Conservation (phyloP, 2,113 vertebrate genomes). For the Mandrillus leucophaeus region DNA sequence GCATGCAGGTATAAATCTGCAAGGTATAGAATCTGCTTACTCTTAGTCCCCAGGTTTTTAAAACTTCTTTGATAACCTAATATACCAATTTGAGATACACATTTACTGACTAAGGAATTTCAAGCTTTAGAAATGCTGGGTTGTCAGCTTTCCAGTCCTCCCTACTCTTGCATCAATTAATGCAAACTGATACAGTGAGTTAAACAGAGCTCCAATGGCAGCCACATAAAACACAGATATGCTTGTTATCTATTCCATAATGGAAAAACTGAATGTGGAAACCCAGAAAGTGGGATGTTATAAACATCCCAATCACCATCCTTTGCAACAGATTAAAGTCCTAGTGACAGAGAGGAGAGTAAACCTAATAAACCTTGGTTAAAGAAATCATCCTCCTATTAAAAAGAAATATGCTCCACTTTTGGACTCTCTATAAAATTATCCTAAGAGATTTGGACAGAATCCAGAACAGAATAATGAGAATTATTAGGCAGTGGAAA, state of each 20-base stretch:
- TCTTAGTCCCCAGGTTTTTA: slow-evolving; percentile 7
- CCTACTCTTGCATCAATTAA: slow-evolving; percentile 56
- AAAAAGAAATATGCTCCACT: slow-evolving; percentile 8
- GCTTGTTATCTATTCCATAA: not conserved
- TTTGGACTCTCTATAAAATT: not conserved
- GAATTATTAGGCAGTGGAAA: slow-evolving; percentile 39
- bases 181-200: slow-evolving; percentile 16
- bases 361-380: not conserved
- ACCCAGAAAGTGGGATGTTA: not conserved
- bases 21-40: slow-evolving; percentile 50
- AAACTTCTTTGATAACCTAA: slow-evolving; percentile 63
- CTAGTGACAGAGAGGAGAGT: not conserved
- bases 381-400: slow-evolving; percentile 26
- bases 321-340: not conserved
- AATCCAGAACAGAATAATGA: slow-evolving; percentile 32
- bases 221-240: not conserved
- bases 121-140: slow-evolving; percentile 7
- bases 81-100: slow-evolving; percentile 29
- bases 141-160: not conserved
- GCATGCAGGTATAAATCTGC: slow-evolving; percentile 7
- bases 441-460: slow-evolving; percentile 28
- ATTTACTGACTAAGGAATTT: slow-evolving; percentile 67
- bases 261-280: slow-evolving; percentile 33
- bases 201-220: not conserved
- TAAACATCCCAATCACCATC: slow-evolving; percentile 18